These are phyloP conservation scores for Pyrocoelia pectoralis DNA, from an alignment of 2,888 invertebrate species.

Conservation along the genomic window DNA sequence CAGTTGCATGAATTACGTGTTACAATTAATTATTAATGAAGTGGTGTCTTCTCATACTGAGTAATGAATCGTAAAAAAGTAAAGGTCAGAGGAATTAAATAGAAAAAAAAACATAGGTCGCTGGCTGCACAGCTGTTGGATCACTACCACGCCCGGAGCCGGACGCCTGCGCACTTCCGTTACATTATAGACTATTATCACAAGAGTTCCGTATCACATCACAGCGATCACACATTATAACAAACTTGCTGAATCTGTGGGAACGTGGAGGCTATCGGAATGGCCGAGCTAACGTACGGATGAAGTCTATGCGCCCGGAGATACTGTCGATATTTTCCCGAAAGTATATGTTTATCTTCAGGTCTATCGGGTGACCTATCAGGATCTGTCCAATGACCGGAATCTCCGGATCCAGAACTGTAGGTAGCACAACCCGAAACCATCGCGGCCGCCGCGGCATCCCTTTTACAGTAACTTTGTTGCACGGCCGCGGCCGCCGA, in stretches of 20 bases:
- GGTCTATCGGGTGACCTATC: conserved; percentile 57
- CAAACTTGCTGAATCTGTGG: conserved; percentile 68
- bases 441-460: conserved; percentile 52
- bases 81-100: conserved; percentile 39
- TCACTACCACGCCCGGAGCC: conserved; percentile 58
- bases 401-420: conserved; percentile 52
- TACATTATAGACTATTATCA: conserved; percentile 62
- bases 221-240: conserved; percentile 67
- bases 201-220: conserved; percentile 56
- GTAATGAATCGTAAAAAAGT: conserved; percentile 33
- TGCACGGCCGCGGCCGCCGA: conserved; percentile 48
- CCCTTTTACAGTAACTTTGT: conserved; percentile 50
- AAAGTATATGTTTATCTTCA: conserved; percentile 56
- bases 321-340: conserved; percentile 68
- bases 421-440: conserved; percentile 58
- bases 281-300: conserved; percentile 64
- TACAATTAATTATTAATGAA: conserved; percentile 29
- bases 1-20: conserved; percentile 27
- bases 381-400: conserved; percentile 57
- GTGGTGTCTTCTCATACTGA: conserved; percentile 16
- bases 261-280: conserved; percentile 61
- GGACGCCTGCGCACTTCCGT: conserved; percentile 52
- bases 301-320: conserved; percentile 66
- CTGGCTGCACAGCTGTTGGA: conserved; percentile 51
- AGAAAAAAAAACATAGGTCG: conserved; percentile 46